These are phyloP conservation scores for Drosophila affinis DNA, from an alignment of 2,888 invertebrate genomes.

Conservation along the genomic window DNA sequence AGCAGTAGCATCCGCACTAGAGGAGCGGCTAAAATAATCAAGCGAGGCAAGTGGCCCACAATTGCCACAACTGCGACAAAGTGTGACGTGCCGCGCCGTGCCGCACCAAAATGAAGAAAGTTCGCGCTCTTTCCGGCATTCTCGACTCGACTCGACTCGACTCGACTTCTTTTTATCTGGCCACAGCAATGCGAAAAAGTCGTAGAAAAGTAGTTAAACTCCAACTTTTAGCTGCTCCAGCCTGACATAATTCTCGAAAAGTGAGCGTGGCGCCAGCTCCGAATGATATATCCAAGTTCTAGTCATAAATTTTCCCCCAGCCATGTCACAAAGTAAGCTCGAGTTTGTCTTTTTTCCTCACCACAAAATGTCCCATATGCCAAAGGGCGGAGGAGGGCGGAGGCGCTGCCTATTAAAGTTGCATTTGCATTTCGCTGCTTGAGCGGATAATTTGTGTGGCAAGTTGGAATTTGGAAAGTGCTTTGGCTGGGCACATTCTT, in stretches of 20 bases:
- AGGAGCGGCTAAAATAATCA: slow-evolving; percentile 64
- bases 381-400: slow-evolving; percentile 1
- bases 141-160: background rate
- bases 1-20: slow-evolving; percentile 11
- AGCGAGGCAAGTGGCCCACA: slow-evolving; percentile 49
- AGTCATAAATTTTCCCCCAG: slow-evolving; percentile 62
- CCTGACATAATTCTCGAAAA: slow-evolving; percentile 65
- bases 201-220: slow-evolving; percentile 75
- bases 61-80: slow-evolving; percentile 67
- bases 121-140: slow-evolving; percentile 29
- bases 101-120: slow-evolving; percentile 67
- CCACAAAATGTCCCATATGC: slow-evolving; percentile 6
- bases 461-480: slow-evolving; percentile 1
- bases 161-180: slow-evolving; percentile 17
- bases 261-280: slow-evolving; percentile 47
- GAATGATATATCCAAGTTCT: slow-evolving; percentile 64
- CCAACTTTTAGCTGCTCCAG: slow-evolving; percentile 63
- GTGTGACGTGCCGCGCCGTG: slow-evolving; percentile 24
- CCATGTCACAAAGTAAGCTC: slow-evolving; percentile 50
- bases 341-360: slow-evolving; percentile 40
- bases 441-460: slow-evolving; percentile 15
- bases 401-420: slow-evolving; percentile 41
- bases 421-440: slow-evolving; percentile 29
- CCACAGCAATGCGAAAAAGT: slow-evolving; percentile 54
- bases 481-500: background rate